These are phyloP conservation scores for Enteromius thamalakanensis DNA, from an alignment of 2,797 vertebrate species.

Conservation along the genomic window DNA sequence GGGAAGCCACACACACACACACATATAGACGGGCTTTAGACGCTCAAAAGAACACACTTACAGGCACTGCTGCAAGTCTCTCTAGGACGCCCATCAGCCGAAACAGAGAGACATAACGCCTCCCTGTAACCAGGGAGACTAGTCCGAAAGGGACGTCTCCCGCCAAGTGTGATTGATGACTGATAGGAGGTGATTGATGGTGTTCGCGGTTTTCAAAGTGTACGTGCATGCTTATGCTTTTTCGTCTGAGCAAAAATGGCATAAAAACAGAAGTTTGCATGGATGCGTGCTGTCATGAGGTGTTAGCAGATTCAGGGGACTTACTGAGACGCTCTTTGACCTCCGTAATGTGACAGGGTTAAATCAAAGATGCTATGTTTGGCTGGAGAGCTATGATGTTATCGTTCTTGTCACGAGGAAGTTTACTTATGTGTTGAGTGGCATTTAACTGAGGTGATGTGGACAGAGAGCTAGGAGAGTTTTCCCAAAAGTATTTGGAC, in stretches of 20 bases:
- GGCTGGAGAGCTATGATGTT: conserved; percentile 36
- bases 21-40: neutral
- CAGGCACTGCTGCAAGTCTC: conserved; percentile 8
- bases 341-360: conserved; percentile 30
- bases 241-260: conserved; percentile 23
- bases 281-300: conserved; percentile 27
- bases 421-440: conserved; percentile 40
- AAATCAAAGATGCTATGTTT: conserved; percentile 22
- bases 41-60: conserved; percentile 31
- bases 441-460: conserved; percentile 21
- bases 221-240: conserved; percentile 9
- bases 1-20: conserved; percentile 23
- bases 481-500: conserved; percentile 17
- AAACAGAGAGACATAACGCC: conserved; percentile 37
- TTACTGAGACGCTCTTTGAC: conserved; percentile 30
- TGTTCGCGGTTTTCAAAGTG: conserved; percentile 12
- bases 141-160: conserved; percentile 51
- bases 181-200: conserved; percentile 58
- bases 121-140: conserved; percentile 35
- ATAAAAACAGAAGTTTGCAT: conserved; percentile 37
- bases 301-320: conserved; percentile 14
- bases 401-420: conserved; percentile 18
- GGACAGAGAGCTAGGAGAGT: conserved; percentile 13
- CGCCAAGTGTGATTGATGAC: conserved; percentile 49
- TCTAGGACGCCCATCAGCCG: conserved; percentile 2